Conservation (phyloP, 2,888 invertebrate species). For the Pseudoips prasinana region DNA sequence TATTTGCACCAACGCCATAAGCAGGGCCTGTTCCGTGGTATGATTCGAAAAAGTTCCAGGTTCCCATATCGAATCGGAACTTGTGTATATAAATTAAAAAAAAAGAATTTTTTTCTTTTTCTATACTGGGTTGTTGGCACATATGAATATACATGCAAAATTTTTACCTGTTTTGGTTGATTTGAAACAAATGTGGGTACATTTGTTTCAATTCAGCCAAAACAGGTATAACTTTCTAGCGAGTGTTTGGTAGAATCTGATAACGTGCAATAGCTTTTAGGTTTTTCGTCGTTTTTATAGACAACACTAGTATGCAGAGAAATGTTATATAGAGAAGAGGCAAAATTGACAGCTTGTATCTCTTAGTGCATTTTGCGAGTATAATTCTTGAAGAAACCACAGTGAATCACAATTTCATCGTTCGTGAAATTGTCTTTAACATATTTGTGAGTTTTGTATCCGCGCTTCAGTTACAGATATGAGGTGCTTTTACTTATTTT, state of each 20-base stretch:
- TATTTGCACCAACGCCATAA: slow-evolving; percentile 2
- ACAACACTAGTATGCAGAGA: slow-evolving; percentile 5
- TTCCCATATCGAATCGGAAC: slow-evolving; percentile 1
- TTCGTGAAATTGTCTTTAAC: no score
- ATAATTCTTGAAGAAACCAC: slow-evolving; percentile 9
- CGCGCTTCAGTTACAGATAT: no score
- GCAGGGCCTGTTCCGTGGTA: background rate
- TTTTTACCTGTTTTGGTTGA: background rate
- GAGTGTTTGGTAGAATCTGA: slow-evolving; percentile 3
- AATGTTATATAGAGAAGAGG: slow-evolving; percentile 4
- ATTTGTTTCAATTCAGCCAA: slow-evolving; percentile 1
- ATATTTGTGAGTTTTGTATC: no score
- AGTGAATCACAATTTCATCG: slow-evolving; percentile 1
- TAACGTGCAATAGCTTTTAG: slow-evolving; percentile 4
- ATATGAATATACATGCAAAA: slow-evolving; percentile 4
- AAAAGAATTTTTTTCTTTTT: slow-evolving; percentile 7
- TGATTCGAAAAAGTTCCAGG: slow-evolving; percentile 3
- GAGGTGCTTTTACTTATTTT: no score
- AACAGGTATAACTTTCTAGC: background rate
- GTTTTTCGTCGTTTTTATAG: slow-evolving; percentile 4
- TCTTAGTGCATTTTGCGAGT: slow-evolving; percentile 4
- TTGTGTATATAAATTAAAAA: background rate
- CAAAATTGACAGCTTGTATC: slow-evolving; percentile 10
- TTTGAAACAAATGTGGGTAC: background rate
- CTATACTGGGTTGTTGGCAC: slow-evolving; percentile 6